Base-by-base conservation (phyloP, 2,888 invertebrate species). In the Melanostoma mellinum region DNA sequence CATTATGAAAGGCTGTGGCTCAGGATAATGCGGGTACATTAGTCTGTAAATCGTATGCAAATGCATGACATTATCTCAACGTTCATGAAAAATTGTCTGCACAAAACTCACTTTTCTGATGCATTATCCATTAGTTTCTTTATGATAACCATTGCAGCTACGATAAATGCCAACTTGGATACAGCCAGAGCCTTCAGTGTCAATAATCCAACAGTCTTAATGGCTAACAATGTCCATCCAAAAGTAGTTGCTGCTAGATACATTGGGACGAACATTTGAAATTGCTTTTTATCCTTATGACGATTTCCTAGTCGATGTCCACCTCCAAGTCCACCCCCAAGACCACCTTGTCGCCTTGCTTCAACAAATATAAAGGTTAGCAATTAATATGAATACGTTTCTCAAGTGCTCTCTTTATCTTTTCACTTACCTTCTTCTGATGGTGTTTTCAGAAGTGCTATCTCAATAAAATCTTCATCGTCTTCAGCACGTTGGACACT, bases 161-260 rank as follows among this genome's bases (percentile, higher is more conserved):
- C 92, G n/a, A 94, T 86, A 8, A 95, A 90, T 0, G 95, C 95
- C 81, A 94, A 87, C 87, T 95, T 95, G 61, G 95, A 94, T 55
- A 95, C 92, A n/a, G 94, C 89, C 85, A 95, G 92, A 0, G 95
- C 94, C 88, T 95, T 95, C 6, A 95, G 87, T 0, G 95, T 94
- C 3, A 95, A 90, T 6, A 93, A 89, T 0, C 94, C 93, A 36
- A 95, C 93, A 1, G 93, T 92, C 44, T 93, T 92, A 77, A 95
- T 91, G 0, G 93, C 93, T 58, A 95, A 92, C 85, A 94, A 92
- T 55, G 93, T 92, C 86, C 94, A 92, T 6, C 94, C 94, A 0
- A 94, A 93, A 0, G 94, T 93, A 87, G 95, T 95, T 90, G 95
- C 94, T 36, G 95, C 95, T 86, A 95, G 91, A 55, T 95, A 90